Base-by-base conservation (phyloP, 2,888 invertebrate genomes). In the Achlya flavicornis region DNA sequence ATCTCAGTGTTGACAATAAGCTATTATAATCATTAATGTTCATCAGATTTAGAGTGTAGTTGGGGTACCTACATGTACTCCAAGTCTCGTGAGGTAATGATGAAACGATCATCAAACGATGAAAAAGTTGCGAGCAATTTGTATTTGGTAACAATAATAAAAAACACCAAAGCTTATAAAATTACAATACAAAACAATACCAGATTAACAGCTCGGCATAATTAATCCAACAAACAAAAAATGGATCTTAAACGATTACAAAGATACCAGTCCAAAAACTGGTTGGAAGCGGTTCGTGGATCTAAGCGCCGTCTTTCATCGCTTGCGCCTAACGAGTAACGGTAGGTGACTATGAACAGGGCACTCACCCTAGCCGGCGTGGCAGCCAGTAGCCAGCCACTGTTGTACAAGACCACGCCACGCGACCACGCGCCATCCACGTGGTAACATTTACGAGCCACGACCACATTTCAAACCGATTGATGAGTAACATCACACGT, bases 291-390 rank as follows among this genome's bases (percentile, higher is more conserved):
- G 60, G 60, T 60, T 53, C 8, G 16, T 53, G 53, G 53, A n/a
- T 60, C 60, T 70, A 69, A 70, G 73, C 75, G 76, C 75, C 68
- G 63, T 66, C 78, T 73, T 69, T 73, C 65, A 66, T 79, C 65
- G 66, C 77, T 81, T 79, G 75, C 66, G 69, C 75, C 76, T 69
- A 63, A 61, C 60, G 62, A 60, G 66, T 85, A 85, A 85, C 85
- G 83, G 86, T 81, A 75, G 80, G 74, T 67, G 78, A 73, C 72
- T 73, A 75, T 76, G 76, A 77, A 73, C 70, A 79, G 87, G 85
- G 73, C 87, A 86, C 66, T 85, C 80, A 87, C 86, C 87, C 80
- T 76, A 58, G 68, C 80, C 75, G 78, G 81, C 73, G 75, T 64
- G 66, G 74, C 79, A 79, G 77, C 77, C 61, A 38, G 62, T 64